Evolutionary conservation across 2,797 vertebrate genomes (phyloP).

Genomic region (Enteromius treurensis): DNA sequence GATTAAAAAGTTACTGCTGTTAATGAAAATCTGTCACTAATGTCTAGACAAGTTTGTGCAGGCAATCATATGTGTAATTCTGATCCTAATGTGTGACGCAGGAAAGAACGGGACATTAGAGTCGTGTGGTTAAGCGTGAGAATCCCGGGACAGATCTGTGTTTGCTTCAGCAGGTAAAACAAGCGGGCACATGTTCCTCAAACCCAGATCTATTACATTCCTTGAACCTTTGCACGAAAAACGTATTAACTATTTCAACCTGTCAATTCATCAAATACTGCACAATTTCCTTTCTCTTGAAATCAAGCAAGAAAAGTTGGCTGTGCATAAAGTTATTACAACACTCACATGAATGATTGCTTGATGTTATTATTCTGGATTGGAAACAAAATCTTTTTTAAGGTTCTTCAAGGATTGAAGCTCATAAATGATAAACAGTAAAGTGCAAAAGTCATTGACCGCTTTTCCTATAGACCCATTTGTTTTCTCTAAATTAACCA

Average conservation of each 20-base stretch:
- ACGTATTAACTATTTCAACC: too few relatives aligned
- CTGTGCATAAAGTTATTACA: not conserved
- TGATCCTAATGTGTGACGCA: not conserved
- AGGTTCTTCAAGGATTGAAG: not conserved
- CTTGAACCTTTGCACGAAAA: not conserved
- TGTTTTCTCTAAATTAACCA: too few relatives aligned
- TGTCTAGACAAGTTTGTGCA: not conserved
- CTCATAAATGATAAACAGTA: not conserved
- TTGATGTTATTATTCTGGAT: not conserved
- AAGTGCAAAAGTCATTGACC: not conserved
- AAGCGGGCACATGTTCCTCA: not conserved
- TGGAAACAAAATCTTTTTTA: not conserved
- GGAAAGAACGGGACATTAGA: not conserved
- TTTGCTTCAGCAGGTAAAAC: not conserved
- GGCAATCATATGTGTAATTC: not conserved
- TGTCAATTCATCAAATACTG: not conserved
- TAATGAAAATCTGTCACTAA: not conserved
- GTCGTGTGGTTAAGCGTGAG: not conserved
- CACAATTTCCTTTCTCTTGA: not conserved
- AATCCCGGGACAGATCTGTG: not conserved
- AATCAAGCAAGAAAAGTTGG: not conserved
- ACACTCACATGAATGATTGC: not conserved
- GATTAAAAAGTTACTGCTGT: not conserved
- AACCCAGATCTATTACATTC: slow-evolving; percentile 13
- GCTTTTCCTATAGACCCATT: not conserved